Evolutionary conservation across 1,140 invertebrate species (phyloP).

Genomic region (Pachypeltis micranthus): DNA sequence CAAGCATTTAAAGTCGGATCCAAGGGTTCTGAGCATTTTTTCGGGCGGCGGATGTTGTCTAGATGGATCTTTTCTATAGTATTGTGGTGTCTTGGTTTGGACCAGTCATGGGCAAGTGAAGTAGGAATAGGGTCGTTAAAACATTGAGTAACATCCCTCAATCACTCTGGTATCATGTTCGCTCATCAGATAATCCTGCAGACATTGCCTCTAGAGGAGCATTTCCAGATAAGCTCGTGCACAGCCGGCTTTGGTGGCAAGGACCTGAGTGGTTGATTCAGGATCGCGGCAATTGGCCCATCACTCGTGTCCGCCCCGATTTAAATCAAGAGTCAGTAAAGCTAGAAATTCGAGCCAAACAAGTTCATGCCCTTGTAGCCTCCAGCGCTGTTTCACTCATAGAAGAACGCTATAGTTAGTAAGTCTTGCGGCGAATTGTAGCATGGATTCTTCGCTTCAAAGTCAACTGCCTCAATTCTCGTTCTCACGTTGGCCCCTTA

Average conservation of each 20-base stretch:
- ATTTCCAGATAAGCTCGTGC: conserved; percentile 23
- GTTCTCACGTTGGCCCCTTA: no score
- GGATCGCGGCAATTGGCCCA: not conserved
- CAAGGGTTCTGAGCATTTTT: no score
- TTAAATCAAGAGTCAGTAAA: not conserved
- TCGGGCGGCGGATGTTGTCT: no score
- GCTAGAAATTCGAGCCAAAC: not conserved
- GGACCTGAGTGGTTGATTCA: conserved; percentile 26
- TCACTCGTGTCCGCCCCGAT: not conserved
- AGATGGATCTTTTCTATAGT: no score
- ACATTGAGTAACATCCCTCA: conserved; percentile 29
- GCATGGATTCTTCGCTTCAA: not conserved
- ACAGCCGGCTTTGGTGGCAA: conserved; percentile 31
- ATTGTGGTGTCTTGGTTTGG: no score
- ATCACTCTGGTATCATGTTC: conserved; percentile 30
- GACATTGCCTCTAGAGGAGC: conserved; percentile 32
- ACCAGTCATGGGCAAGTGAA: no score
- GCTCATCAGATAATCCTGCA: conserved; percentile 31
- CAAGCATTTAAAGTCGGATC: no score
- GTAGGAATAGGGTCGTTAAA: conserved; percentile 31
- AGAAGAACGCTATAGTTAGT: not conserved
- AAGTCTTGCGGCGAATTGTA: not conserved
- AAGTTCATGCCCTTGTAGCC: not conserved
- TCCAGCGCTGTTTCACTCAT: not conserved
- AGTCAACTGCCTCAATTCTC: not conserved